Conservation (phyloP, 2,797 vertebrate species). For the Mycteria americana region DNA sequence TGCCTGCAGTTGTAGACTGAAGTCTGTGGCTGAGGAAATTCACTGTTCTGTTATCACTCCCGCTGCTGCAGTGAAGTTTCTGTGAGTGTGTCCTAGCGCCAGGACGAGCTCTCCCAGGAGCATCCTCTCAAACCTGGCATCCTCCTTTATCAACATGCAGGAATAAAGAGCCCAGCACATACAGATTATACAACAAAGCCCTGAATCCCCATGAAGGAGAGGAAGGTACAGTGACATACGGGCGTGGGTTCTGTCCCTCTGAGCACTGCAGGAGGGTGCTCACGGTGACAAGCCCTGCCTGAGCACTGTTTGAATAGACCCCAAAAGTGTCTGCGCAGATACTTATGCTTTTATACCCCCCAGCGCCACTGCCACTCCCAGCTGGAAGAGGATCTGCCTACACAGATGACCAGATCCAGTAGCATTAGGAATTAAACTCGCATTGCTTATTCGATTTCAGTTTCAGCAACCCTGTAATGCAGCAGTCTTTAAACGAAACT, state of each 20-base stretch:
- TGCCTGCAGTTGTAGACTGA: not conserved
- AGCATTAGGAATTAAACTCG: not conserved
- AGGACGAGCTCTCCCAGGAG: not conserved
- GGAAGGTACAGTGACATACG: rapidly evolving
- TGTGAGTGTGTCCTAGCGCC: not conserved
- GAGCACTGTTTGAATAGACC: not conserved
- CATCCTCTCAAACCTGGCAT: not conserved
- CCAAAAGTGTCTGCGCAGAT: too few relatives aligned
- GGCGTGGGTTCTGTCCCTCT: too few relatives aligned
- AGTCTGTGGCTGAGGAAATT: not conserved
- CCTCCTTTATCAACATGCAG: rapidly evolving
- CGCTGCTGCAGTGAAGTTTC: not conserved
- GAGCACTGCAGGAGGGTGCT: not conserved
- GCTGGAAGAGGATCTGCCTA: not conserved
- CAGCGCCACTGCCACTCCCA: not conserved
- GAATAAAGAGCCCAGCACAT: not conserved
- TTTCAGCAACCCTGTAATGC: not conserved
- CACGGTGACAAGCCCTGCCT: rapidly evolving
- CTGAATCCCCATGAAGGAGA: not conserved
- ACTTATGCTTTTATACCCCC: not conserved
- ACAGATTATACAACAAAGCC: not conserved
- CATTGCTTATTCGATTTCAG: rapidly evolving
- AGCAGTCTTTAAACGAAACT: not conserved
- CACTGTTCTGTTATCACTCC: not conserved
- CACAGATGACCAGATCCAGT: not conserved